Percentiles rank a stretch among this genome's conserved stretches.
Evolutionary conservation across 2,113 vertebrate genomes (phyloP).

Genomic region (Poeciliopsis prolifica): DNA sequence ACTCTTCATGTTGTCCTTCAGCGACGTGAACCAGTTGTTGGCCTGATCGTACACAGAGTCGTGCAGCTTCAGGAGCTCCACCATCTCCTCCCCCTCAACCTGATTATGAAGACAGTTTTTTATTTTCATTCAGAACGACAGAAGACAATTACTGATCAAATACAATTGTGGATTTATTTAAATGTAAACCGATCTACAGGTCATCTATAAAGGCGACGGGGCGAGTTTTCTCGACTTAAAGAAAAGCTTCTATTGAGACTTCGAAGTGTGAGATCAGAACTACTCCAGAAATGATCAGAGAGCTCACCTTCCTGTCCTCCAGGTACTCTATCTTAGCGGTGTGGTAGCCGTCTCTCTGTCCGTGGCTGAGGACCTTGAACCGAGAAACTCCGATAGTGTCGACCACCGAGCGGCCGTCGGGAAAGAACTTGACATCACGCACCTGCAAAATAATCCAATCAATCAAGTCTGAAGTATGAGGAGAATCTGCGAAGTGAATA

Average conservation of each 20-base stretch:
- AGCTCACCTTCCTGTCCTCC: conserved; percentile 87
- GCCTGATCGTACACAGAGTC: conserved; percentile 91
- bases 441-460: conserved; percentile 58
- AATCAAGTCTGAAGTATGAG: background rate
- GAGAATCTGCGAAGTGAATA: background rate
- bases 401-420: conserved; percentile 89
- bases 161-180: background rate
- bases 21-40: conserved; percentile 89
- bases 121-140: background rate
- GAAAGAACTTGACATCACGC: conserved; percentile 91
- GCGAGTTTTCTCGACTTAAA: too few relatives aligned
- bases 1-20: conserved; percentile 90
- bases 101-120: conserved; percentile 43
- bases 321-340: conserved; percentile 94
- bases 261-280: background rate
- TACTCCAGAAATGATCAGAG: background rate
- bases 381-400: conserved; percentile 88
- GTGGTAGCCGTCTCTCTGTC: conserved; percentile 91
- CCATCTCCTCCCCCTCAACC: conserved; percentile 87
- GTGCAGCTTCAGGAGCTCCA: conserved; percentile 86
- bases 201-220: too few relatives aligned
- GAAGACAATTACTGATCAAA: background rate
- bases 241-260: background rate
- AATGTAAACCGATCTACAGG: too few relatives aligned
- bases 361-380: conserved; percentile 89